Evolutionary conservation across 2,113 vertebrate species (phyloP).

Genomic region (Rousettus leschenaultii): DNA sequence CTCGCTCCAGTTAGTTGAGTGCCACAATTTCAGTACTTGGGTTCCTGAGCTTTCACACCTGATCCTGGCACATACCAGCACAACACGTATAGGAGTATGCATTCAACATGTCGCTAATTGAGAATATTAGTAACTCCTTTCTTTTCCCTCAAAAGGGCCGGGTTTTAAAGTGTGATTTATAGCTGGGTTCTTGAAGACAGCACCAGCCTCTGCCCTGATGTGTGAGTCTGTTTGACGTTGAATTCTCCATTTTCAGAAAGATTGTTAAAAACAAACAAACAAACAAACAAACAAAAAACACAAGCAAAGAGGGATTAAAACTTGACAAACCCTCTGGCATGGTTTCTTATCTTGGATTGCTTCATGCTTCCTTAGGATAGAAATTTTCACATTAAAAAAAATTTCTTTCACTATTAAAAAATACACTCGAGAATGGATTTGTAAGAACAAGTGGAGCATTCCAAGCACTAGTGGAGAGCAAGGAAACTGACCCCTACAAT

Average conservation of each 20-base stretch:
- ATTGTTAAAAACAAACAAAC: too few relatives aligned
- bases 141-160: not conserved
- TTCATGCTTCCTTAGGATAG: not conserved
- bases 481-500: not conserved
- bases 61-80: not conserved
- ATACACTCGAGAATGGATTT: not conserved
- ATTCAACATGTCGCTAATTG: not conserved
- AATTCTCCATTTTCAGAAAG: not conserved
- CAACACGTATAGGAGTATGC: not conserved
- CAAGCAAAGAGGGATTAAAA: conserved; percentile 2
- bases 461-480: not conserved
- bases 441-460: not conserved
- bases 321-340: not conserved
- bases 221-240: not conserved
- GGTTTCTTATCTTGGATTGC: not conserved
- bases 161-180: not conserved
- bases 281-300: not conserved
- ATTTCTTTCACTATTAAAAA: not conserved
- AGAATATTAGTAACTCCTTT: not conserved
- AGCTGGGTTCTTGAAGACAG: not conserved
- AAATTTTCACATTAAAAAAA: not conserved
- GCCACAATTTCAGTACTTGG: not conserved
- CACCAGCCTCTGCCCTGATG: not conserved
- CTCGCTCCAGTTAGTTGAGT: accelerated
- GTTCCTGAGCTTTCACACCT: not conserved